Conservation (phyloP, 2,797 vertebrate species). For the Cryptoblepharus egeriae region DNA sequence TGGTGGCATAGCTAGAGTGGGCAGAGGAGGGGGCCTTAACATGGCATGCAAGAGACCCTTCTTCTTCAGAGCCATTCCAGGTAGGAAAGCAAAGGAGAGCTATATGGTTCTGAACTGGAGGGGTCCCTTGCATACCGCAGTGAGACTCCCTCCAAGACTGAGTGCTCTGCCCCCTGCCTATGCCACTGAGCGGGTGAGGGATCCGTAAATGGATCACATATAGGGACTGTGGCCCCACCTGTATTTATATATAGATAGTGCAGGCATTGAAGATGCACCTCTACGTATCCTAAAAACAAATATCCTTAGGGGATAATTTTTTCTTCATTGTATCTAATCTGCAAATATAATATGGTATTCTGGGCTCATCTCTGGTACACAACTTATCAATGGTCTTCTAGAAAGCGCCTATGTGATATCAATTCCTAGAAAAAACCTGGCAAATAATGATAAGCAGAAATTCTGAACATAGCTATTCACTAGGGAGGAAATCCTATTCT, state of each 20-base stretch:
- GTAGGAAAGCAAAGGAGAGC: no score
- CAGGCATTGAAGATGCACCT: not conserved
- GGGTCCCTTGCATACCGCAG: no score
- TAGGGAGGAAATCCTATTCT: slow-evolving; percentile 63
- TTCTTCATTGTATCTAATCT: not conserved
- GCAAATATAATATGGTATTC: slow-evolving; percentile 32
- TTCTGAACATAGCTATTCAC: slow-evolving; percentile 56
- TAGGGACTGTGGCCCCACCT: no score
- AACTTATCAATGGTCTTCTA: slow-evolving; percentile 63
- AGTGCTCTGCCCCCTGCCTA: no score
- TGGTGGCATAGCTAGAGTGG: no score
- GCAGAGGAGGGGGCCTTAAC: no score
- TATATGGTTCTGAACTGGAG: no score
- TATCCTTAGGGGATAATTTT: slow-evolving; percentile 16
- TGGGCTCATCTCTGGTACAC: slow-evolving; percentile 66
- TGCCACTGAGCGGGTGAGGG: no score
- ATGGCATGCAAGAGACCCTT: no score
- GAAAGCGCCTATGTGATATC: slow-evolving; percentile 65
- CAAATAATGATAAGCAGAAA: slow-evolving; percentile 79
- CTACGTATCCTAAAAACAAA: slow-evolving; percentile 21
- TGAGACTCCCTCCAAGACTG: no score
- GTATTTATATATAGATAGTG: not conserved
- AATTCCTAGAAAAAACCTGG: slow-evolving; percentile 72
- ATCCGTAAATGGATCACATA: no score
- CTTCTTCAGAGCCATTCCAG: no score